Conservation (phyloP, 2,797 vertebrate species). For the Forpus xanthops region DNA sequence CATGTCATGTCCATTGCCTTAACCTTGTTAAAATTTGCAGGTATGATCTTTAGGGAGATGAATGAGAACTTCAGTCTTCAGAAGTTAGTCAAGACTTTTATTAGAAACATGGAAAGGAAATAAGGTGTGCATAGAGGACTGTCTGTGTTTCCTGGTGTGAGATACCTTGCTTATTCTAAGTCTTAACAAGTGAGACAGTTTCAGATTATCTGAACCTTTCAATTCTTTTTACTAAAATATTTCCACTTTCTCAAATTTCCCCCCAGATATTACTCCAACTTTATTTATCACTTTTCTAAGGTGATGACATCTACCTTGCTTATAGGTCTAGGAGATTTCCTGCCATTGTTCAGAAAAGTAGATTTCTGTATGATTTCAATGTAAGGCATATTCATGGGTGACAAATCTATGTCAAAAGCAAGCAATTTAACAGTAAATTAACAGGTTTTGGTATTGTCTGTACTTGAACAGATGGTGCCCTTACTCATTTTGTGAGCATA, state of each 20-base stretch:
- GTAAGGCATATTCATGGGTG: not conserved
- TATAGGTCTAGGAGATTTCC: not conserved
- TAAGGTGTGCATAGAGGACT: not conserved
- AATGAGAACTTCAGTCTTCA: not conserved
- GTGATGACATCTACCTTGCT: not conserved
- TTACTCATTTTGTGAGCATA: conserved; percentile 18
- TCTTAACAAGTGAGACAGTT: not conserved
- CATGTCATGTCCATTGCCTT: not conserved
- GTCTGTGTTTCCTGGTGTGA: not conserved
- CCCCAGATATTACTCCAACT: not conserved
- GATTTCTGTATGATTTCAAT: not conserved
- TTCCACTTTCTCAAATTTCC: not conserved
- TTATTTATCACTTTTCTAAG: not conserved
- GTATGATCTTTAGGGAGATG: not conserved
- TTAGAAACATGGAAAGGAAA: not conserved
- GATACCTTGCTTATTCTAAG: not conserved
- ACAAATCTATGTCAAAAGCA: not conserved
- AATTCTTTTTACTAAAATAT: not conserved
- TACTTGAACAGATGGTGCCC: conserved; percentile 20
- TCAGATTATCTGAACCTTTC: not conserved
- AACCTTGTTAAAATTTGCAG: not conserved
- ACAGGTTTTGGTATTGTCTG: not conserved
- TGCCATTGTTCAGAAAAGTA: not conserved
- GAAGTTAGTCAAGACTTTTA: not conserved
- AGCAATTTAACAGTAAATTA: not conserved